Evolutionary conservation across 2,113 vertebrate species (phyloP), one percentile per base, ranked within the genome.

Genomic region (Oxyura jamaicensis): DNA sequence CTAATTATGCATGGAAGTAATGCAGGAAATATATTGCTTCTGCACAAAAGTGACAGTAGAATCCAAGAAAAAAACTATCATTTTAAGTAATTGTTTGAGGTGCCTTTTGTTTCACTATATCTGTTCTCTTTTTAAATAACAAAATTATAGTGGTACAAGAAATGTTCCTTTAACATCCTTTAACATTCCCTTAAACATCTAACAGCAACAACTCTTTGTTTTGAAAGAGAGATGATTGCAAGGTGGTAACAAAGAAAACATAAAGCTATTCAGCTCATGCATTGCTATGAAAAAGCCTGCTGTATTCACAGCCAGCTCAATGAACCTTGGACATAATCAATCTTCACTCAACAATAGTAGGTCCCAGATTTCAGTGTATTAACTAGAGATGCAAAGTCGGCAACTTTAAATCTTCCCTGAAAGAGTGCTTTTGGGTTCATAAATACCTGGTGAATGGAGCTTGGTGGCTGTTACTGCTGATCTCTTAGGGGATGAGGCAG

Each of bases 391-490:
- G 81, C 73, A 84, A 82, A 77, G 12, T 63, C 1, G 3, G 73
- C 41, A 75, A 86, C 66, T 77, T 84, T 66, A 94, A 94, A 74
- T 56, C 35, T 59, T 78, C 28, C 69, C 44, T 46, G 33, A 77
- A 80, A 39, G 19, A 56, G 20, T 74, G 36, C 20, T 85, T 55
- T 67, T 4, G 36, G 15, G 21, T 86, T 90, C 84, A 83, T 62
- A 94, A 90, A 90, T 98, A 99, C 99, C 98, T 96, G 98, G 99
- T 25, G 99, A 99, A 67, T 99, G 98, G 44, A 98, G 98, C 62
- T 99, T 99, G 69, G 98, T 98, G 10, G 98, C 69, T 80, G 98
- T 96, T 85, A 98, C 95, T 2, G 91, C 98, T 84, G 97, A 97
- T 92, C 98, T 98, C 97, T 99, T 99, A 13, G 99, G 99, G 17